Base-by-base conservation (phyloP, 2,113 vertebrate species). In the Cebus imitator region DNA sequence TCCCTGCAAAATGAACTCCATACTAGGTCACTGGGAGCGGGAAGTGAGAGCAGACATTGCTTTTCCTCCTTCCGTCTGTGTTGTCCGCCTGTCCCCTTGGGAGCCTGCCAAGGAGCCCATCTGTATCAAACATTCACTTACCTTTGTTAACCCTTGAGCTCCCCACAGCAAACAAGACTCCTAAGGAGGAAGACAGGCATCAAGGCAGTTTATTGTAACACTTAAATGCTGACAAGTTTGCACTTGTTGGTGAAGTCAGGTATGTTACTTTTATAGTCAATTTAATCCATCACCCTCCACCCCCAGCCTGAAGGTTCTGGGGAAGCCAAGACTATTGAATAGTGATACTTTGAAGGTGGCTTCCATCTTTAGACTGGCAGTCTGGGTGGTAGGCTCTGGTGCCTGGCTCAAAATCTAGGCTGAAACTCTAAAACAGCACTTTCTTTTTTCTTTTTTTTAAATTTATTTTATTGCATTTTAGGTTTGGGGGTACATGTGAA, bases 61-160 rank as follows among this genome's bases (percentile, higher is more conserved):
- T 94, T 75, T 92, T 68, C 90, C 84, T 94, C 66, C 43, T 94
- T 79, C 40, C 50, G 52, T 86, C 37, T n/a, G 2, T 32, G 37
- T 87, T 93, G 93, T 89, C 89, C 37, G 81, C 95, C 90, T 94
- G 90, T 96, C 81, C 92, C 97, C 90, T 96, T 72, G 68, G 96
- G 96, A 97, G 79, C 76, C 90, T 0, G 32, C 85, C 84, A 80
- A 58, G 35, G 40, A 93, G 48, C 16, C 43, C 66, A n/a, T 50
- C 52, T 90, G 1, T 45, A 82, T 82, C 79, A 97, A 98, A 87
- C 25, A 11, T 70, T 80, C 89, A 66, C 57, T 97, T 87, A 96
- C 96, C 96, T 95, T 95, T 79, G 91, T 96, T 96, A 97, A 97
- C 96, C 78, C 85, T 92, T 87, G 82, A 84, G 85, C 20, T 72